Evolutionary conservation across 2,113 vertebrate species (phyloP).

Genomic region (Centrocercus urophasianus): DNA sequence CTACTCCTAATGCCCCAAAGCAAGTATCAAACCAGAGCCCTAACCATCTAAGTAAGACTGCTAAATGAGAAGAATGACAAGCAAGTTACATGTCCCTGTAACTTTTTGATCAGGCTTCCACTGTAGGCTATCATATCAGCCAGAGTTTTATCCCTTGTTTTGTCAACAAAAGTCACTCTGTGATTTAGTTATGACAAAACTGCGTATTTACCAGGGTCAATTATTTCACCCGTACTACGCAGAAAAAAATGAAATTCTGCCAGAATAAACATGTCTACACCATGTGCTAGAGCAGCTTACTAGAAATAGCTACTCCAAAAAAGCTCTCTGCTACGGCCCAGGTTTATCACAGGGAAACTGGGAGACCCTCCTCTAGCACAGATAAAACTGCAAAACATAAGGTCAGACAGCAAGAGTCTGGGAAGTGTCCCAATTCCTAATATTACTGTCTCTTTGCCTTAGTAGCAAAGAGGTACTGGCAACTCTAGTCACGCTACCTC

Average conservation of each 20-base stretch:
- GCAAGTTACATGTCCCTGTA: background rate
- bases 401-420: constrained; percentile 33
- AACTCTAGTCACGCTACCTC: constrained; percentile 54
- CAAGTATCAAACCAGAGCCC: background rate
- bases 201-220: background rate
- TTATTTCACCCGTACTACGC: constrained; percentile 26
- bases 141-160: constrained; percentile 1
- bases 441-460: constrained; percentile 41
- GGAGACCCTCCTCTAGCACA: background rate
- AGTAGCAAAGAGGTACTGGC: constrained; percentile 53
- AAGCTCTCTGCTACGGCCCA: background rate
- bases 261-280: background rate
- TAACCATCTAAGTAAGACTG: background rate
- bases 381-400: background rate
- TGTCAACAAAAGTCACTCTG: constrained; percentile 26
- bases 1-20: background rate
- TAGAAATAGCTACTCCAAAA: background rate
- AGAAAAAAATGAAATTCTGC: constrained; percentile 2
- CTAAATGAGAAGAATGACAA: background rate
- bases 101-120: background rate
- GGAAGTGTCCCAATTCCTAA: constrained; percentile 46
- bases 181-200: constrained; percentile 21
- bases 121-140: background rate
- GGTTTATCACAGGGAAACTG: background rate
- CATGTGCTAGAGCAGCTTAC: background rate